A percentile compares a stretch with the other conserved stretches of the same genome.
Conservation (phyloP, 30 jellyfish, hydroid and myxozoan species). For the Cassiopea xamachana region DNA sequence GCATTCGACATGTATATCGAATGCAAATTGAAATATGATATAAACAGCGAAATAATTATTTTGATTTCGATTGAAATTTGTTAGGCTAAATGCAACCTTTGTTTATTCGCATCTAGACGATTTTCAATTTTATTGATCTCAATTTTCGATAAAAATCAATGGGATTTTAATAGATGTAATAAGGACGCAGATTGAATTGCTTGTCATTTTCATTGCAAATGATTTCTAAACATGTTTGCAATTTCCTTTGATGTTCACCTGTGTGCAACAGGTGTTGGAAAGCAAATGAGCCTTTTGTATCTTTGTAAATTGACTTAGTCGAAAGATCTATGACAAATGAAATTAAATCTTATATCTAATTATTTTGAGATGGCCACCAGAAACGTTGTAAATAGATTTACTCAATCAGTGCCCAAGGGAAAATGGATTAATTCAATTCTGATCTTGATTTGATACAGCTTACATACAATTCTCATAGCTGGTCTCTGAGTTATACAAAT, state of each 20-base stretch:
- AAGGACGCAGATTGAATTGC: conserved; percentile 3
- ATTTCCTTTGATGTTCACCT: conserved; percentile 47
- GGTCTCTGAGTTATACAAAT: background rate
- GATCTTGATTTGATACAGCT: background rate
- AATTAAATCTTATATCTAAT: background rate
- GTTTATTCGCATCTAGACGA: conserved; percentile 35
- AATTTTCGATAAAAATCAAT: conserved; percentile 45
- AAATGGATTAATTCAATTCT: background rate
- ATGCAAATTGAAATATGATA: background rate
- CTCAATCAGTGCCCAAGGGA: background rate
- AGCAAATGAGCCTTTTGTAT: conserved; percentile 1
- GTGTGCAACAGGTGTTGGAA: conserved; percentile 44
- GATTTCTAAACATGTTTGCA: conserved; percentile 59
- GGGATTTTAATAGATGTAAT: conserved; percentile 51
- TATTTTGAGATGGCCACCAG: background rate
- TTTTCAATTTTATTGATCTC: background rate
- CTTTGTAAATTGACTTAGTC: background rate
- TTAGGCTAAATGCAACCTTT: background rate
- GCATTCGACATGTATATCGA: background rate
- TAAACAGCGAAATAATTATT: background rate
- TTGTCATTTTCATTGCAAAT: conserved; percentile 57
- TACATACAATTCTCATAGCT: background rate
- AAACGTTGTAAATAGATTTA: too few species aligned
- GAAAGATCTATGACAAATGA: background rate
- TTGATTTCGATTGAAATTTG: conserved; percentile 16